Conservation (phyloP, 2,888 invertebrate genomes). For the Tinea semifulvella region DNA sequence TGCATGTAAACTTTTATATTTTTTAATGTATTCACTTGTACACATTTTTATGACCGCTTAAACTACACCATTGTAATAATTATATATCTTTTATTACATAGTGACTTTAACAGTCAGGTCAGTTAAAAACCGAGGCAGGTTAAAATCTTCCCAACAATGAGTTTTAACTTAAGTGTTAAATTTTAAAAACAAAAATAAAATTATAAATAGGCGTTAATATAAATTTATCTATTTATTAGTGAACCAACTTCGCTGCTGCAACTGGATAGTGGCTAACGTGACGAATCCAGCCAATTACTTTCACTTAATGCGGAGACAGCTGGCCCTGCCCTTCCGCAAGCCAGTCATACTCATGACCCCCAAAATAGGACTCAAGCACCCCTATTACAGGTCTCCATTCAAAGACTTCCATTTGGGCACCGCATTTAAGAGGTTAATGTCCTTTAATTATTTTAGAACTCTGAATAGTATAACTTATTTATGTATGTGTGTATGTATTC, state of each 20-base stretch:
- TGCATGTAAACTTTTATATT: conserved; percentile 25
- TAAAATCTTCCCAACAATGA: too few species aligned
- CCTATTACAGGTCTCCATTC: conserved; percentile 75
- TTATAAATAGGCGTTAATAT: too few species aligned
- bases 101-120: too few species aligned
- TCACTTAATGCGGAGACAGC: conserved; percentile 79
- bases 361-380: conserved; percentile 79
- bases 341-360: conserved; percentile 82
- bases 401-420: conserved; percentile 71
- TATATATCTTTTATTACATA: too few species aligned
- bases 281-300: conserved; percentile 82
- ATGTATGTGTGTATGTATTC: too few species aligned
- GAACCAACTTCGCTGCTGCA: conserved; percentile 76
- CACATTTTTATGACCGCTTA: too few species aligned
- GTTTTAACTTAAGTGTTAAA: too few species aligned
- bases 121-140: too few species aligned
- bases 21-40: not conserved
- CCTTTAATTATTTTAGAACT: too few species aligned
- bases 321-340: conserved; percentile 80
- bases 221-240: conserved; percentile 34
- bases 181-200: too few species aligned
- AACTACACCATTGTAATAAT: too few species aligned
- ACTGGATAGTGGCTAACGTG: conserved; percentile 76
- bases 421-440: conserved; percentile 49
- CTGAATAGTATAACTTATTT: too few species aligned